Evolutionary conservation across 2,113 vertebrate genomes (phyloP).

Genomic region (Bombycilla garrulus): DNA sequence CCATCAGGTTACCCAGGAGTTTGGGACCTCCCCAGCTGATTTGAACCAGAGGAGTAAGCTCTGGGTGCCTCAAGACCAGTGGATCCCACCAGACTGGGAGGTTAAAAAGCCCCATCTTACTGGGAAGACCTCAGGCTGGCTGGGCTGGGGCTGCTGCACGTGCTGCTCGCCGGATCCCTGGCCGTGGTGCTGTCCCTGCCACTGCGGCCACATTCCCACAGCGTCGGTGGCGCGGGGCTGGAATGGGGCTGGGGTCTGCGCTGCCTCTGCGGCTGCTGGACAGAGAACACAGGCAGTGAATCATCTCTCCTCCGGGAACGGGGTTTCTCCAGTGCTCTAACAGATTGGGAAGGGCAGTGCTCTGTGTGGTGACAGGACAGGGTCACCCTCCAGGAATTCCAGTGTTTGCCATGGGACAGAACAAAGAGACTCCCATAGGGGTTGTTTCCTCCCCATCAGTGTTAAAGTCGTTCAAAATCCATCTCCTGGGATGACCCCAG

Average conservation of each 20-base stretch:
- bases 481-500: neutral
- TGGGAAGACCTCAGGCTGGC: conserved; percentile 90
- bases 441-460: neutral
- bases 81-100: rapidly evolving
- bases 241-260: conserved; percentile 80
- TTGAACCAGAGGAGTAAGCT: neutral
- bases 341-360: rapidly evolving
- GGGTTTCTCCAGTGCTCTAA: rapidly evolving
- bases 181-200: conserved; percentile 86
- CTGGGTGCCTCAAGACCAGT: neutral
- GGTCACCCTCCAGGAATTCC: neutral
- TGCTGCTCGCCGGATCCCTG: conserved; percentile 76
- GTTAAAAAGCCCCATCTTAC: conserved; percentile 53
- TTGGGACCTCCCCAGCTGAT: neutral
- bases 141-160: conserved; percentile 80
- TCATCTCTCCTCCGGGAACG: rapidly evolving
- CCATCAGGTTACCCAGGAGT: neutral
- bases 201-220: conserved; percentile 88
- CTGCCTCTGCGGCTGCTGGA: conserved; percentile 44
- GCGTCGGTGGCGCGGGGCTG: conserved; percentile 80
- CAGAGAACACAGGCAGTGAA: neutral
- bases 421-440: too few relatives aligned
- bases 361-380: rapidly evolving
- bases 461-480: neutral
- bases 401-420: neutral